These are phyloP conservation scores for Daboia siamensis DNA, from an alignment of 2,113 vertebrate genomes.

Conservation along the genomic window DNA sequence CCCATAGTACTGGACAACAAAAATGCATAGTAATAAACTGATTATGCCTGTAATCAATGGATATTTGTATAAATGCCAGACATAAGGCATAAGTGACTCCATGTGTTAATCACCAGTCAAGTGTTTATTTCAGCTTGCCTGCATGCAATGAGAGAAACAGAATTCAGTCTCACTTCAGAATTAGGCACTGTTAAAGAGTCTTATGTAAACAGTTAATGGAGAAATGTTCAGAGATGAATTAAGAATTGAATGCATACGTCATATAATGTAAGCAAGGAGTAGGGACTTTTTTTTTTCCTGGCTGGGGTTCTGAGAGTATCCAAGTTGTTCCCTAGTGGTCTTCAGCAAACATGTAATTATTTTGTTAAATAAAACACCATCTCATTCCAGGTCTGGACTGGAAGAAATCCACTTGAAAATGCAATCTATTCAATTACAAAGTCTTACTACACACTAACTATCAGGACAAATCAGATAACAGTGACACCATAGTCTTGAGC, in stretches of 20 bases:
- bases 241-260: conserved; percentile 7
- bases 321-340: neutral
- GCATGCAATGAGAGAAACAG: conserved; percentile 43
- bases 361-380: neutral
- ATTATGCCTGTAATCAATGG: conserved; percentile 62
- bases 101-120: conserved; percentile 67
- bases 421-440: neutral
- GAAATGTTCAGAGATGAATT: conserved; percentile 46
- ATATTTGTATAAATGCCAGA: conserved; percentile 63
- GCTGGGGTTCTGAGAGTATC: neutral
- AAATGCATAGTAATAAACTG: conserved; percentile 65
- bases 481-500: neutral
- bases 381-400: neutral
- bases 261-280: neutral
- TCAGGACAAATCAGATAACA: neutral
- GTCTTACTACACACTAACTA: neutral
- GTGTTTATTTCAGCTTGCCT: conserved; percentile 37
- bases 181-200: conserved; percentile 39
- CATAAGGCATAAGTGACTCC: conserved; percentile 61
- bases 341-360: neutral
- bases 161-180: conserved; percentile 43
- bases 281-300: neutral
- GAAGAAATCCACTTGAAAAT: neutral
- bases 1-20: conserved; percentile 74
- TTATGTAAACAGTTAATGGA: conserved; percentile 48